phyloP scores from a whole-genome alignment of 2,888 invertebrate species.

The Phrixothrix hirtus region DNA sequence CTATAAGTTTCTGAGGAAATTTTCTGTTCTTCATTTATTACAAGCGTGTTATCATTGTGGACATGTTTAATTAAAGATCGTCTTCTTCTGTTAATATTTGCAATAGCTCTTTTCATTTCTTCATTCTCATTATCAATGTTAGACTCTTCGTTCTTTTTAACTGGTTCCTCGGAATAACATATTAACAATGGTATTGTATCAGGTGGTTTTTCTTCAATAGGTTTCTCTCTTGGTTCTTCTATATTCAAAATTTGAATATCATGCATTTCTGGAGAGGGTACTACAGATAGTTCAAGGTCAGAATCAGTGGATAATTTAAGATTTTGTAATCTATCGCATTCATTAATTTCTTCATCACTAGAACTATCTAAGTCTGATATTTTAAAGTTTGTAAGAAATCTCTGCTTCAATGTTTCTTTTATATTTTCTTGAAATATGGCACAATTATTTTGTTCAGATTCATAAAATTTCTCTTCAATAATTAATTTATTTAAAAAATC shows the following conservation, averaged over 20 bases:
- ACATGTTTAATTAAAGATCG: constrained; percentile 50
- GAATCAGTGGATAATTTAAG: too few relatives aligned
- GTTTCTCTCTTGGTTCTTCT: too few relatives aligned
- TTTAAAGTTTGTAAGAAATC: background rate
- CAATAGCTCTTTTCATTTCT: constrained; percentile 51
- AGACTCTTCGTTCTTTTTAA: constrained; percentile 37
- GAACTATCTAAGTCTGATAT: background rate
- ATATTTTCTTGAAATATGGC: background rate
- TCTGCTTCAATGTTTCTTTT: background rate
- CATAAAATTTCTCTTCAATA: too few relatives aligned
- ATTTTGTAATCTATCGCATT: too few relatives aligned
- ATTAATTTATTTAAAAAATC: too few relatives aligned
- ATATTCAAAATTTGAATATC: too few relatives aligned
- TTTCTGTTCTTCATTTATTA: constrained; percentile 30
- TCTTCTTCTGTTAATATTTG: constrained; percentile 50
- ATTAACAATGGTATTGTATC: constrained; percentile 9
- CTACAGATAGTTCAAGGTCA: too few relatives aligned
- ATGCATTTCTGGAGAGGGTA: too few relatives aligned
- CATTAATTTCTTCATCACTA: too few relatives aligned
- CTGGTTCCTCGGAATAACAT: constrained; percentile 9
- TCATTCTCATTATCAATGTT: constrained; percentile 48
- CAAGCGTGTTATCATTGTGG: constrained; percentile 41
- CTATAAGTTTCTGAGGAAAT: constrained; percentile 22
- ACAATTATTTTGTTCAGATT: too few relatives aligned
- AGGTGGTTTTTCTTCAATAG: background rate